phyloP scores from a whole-genome alignment of 2,113 vertebrate species.

The Cromileptes altivelis region DNA sequence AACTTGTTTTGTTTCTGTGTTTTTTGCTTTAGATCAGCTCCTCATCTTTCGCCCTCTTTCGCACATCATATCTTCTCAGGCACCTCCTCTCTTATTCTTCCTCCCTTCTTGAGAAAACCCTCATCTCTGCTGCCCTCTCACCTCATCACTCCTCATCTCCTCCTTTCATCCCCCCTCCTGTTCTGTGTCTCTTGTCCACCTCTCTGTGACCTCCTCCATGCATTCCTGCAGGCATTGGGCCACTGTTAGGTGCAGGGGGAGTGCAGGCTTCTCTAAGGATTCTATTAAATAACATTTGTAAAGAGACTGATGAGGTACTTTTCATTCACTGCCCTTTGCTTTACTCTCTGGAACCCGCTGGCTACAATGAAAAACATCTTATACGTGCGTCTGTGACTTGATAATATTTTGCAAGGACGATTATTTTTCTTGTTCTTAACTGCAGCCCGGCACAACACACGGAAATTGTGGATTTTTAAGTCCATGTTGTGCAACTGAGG shows the following conservation, averaged over 20 bases:
- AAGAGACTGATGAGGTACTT: conserved; percentile 40
- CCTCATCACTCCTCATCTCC: conserved; percentile 49
- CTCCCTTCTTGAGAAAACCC: conserved; percentile 34
- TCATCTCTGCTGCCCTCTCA: conserved; percentile 56
- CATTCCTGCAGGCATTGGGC: conserved; percentile 58
- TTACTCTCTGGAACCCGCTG: conserved; percentile 5
- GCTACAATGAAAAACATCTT: conserved; percentile 17
- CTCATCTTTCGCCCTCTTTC: conserved; percentile 8
- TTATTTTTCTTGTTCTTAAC: conserved; percentile 9
- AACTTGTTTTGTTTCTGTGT: neutral
- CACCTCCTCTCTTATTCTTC: conserved; percentile 23
- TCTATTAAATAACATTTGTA: conserved; percentile 38
- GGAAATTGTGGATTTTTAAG: neutral
- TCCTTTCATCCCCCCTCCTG: conserved; percentile 53
- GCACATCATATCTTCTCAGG: conserved; percentile 9
- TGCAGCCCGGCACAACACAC: conserved; percentile 7
- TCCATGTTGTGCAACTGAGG: neutral
- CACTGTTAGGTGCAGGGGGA: conserved; percentile 38
- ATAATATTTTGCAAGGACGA: conserved; percentile 9
- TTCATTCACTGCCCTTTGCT: conserved; percentile 17
- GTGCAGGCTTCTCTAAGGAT: conserved; percentile 19
- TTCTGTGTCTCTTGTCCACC: conserved; percentile 51
- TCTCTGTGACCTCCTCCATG: conserved; percentile 39
- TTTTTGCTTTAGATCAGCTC: neutral
- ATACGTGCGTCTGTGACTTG: neutral